Evolutionary conservation across 2,888 invertebrate genomes (phyloP), one percentile per base, ranked within the genome.

Genomic region (Lissonota sp.): DNA sequence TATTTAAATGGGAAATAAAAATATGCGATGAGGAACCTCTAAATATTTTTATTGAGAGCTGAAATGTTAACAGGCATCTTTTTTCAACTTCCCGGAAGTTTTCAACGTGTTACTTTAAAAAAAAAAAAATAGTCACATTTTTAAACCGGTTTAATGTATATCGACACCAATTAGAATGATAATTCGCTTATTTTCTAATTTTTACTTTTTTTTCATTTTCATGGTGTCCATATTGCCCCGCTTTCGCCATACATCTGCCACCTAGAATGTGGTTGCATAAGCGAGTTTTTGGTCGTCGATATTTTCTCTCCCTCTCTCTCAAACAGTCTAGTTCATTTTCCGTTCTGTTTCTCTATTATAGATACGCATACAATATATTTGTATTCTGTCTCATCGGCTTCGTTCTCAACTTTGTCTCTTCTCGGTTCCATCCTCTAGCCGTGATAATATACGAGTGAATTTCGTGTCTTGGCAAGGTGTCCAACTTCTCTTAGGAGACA

Each of bases 401-500:
- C 37, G 12, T 62, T 42, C 26, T 42, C 40, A 14, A 16, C 79
- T 70, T n/a, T 79, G 16, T 66, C 49, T 71, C 46, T 63, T 67
- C 53, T 58, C 39, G 8, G 55, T 12, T 71, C 44, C 44, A 26
- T 57, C 58, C 16, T 40, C 51, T 49, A 12, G 26, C 62, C 64
- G 62, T 42, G 78, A 74, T 76, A 78, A 84, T 74, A 42, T 83
- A 82, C 76, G 72, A 69, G 63, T n/a, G 69, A 57, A 62, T 64
- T 85, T 83, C 82, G 80, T 80, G 82, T 58, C 76, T 82, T 86
- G 86, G 84, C 86, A 85, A 82, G 79, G 72, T 84, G 82, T 84
- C 82, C 86, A 80, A 74, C 64, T 83, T 57, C 39, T 46, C 44
- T 46, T 63, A 44, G 7, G 60, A 55, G 64, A 40, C 42, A 74